Evolutionary conservation across 2,113 vertebrate species (phyloP).

Genomic region (Dendropsophus ebraccatus): DNA sequence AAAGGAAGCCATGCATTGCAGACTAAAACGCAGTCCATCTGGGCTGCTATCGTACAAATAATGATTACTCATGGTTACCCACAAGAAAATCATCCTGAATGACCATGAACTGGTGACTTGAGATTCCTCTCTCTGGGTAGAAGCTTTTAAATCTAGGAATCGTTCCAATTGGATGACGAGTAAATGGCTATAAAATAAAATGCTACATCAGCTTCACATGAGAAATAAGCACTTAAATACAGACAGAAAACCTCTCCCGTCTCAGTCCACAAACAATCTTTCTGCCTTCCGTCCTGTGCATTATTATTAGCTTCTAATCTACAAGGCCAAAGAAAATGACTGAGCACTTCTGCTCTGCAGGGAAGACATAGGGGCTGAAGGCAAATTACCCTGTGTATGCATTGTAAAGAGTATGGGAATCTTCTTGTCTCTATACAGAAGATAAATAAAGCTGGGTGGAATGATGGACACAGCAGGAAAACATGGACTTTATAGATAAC

Average conservation of each 20-base stretch:
- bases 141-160: conserved; percentile 72
- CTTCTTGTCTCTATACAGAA: background rate
- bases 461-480: background rate
- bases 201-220: conserved; percentile 59
- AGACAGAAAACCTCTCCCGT: conserved; percentile 59
- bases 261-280: conserved; percentile 25
- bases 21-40: background rate
- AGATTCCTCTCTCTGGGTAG: conserved; percentile 62
- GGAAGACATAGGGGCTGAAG: background rate
- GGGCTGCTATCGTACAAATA: background rate
- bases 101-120: conserved; percentile 54
- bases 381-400: background rate
- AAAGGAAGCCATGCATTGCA: background rate
- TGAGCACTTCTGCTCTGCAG: conserved; percentile 10
- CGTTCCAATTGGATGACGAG: conserved; percentile 69
- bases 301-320: background rate
- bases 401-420: background rate
- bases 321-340: conserved; percentile 31
- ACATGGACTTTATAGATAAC: background rate
- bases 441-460: background rate
- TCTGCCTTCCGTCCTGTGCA: conserved; percentile 44
- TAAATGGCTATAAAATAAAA: conserved; percentile 70
- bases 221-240: conserved; percentile 63
- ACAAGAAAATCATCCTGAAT: conserved; percentile 60
- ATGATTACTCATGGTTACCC: conserved; percentile 53